Evolutionary conservation across 2,113 vertebrate species (phyloP).

Genomic region (Elephas maximus): DNA sequence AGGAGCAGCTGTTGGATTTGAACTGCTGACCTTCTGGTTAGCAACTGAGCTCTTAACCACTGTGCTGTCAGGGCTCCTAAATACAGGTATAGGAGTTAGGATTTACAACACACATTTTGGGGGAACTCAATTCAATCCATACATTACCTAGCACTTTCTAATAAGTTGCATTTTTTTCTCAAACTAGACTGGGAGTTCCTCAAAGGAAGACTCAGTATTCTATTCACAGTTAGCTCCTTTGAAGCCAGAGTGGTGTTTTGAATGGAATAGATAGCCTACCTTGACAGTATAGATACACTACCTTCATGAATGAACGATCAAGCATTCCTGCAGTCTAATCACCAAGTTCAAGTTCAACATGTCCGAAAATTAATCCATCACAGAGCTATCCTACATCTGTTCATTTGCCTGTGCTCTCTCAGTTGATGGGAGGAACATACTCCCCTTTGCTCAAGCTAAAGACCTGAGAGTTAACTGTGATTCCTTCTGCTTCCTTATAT

Average conservation of each 20-base stretch:
- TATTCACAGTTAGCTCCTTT: background rate
- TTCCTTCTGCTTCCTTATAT: background rate
- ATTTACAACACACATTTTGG: background rate
- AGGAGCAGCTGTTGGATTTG: no score
- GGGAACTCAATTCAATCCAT: background rate
- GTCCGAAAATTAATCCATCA: background rate
- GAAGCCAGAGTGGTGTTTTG: background rate
- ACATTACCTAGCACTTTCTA: background rate
- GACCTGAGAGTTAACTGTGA: background rate
- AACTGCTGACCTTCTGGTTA: no score
- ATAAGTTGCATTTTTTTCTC: background rate
- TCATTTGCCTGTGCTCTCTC: background rate
- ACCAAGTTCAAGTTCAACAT: background rate
- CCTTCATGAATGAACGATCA: background rate
- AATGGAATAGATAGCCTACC: no score
- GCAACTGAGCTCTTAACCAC: no score
- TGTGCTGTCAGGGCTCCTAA: background rate
- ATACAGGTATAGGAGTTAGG: background rate
- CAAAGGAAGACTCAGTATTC: background rate
- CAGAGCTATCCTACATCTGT: background rate
- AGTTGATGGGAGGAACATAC: background rate
- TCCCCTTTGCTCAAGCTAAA: background rate
- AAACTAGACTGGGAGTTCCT: background rate
- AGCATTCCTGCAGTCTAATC: background rate
- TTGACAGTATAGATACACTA: background rate